Conservation (phyloP, 1,140 invertebrate genomes). For the Bombus sylvicola region DNA sequence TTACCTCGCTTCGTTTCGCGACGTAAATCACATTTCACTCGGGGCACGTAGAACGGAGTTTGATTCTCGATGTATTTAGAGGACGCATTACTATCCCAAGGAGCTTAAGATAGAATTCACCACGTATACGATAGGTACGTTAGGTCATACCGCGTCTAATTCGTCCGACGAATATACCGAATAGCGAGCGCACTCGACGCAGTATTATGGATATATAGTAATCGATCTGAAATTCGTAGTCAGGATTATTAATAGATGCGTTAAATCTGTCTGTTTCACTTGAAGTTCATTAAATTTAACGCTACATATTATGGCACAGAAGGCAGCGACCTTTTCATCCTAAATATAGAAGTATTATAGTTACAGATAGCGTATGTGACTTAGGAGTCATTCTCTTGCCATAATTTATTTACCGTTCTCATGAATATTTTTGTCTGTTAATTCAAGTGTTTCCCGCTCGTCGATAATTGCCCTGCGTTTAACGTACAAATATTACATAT, state of each 20-base stretch:
- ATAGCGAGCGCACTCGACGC: too few species aligned
- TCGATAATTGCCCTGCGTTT: neutral
- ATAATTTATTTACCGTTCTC: neutral
- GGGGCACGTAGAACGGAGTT: neutral
- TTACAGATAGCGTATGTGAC: neutral
- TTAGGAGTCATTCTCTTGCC: rapidly evolving
- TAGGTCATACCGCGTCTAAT: neutral
- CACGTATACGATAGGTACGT: neutral
- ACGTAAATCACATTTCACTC: neutral
- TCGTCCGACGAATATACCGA: neutral
- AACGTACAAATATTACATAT: too few species aligned
- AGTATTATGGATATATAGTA: neutral
- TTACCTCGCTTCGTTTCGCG: too few species aligned
- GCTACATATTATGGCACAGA: too few species aligned
- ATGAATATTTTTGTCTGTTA: neutral
- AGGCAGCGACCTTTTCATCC: neutral
- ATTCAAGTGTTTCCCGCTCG: rapidly evolving
- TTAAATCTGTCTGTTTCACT: neutral
- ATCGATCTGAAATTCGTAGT: neutral
- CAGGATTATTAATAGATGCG: neutral
- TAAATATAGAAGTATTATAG: neutral
- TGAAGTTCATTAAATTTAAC: too few species aligned
- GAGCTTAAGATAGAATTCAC: neutral
- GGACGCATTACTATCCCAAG: neutral
- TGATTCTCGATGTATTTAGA: neutral